Evolutionary conservation across 2,797 vertebrate genomes (phyloP).

Genomic region (Chelon auratus): DNA sequence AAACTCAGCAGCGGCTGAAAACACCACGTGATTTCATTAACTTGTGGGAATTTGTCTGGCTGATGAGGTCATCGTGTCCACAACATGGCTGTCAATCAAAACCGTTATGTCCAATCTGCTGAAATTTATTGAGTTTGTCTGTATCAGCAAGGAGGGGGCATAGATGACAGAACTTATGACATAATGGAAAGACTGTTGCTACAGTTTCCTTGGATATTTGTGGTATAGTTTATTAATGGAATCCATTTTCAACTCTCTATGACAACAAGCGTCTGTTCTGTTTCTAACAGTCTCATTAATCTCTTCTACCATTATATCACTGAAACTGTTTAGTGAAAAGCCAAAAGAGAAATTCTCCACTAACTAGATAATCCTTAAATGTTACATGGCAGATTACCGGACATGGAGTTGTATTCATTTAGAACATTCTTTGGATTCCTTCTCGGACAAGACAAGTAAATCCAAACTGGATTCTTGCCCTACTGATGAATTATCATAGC

Average conservation of each 20-base stretch:
- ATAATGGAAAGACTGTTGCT: neutral
- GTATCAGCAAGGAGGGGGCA: neutral
- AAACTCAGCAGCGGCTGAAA: neutral
- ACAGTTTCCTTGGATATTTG: conserved; percentile 12
- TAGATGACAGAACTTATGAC: conserved; percentile 6
- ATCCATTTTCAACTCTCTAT: conserved; percentile 9
- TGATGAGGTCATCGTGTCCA: neutral
- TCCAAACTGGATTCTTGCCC: conserved; percentile 15
- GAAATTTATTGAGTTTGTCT: conserved; percentile 12
- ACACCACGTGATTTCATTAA: conserved; percentile 6
- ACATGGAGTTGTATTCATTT: conserved; percentile 16
- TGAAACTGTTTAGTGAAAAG: conserved; percentile 9
- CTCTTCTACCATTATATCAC: conserved; percentile 1
- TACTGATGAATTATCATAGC: conserved; percentile 33
- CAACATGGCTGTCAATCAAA: conserved; percentile 39
- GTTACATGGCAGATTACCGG: conserved; percentile 4
- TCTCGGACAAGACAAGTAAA: conserved; percentile 8
- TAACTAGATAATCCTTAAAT: neutral
- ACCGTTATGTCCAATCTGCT: conserved; percentile 15
- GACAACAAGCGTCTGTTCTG: conserved; percentile 25
- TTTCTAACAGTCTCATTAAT: conserved; percentile 21
- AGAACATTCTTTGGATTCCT: conserved; percentile 35
- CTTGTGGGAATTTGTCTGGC: conserved; percentile 1
- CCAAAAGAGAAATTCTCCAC: conserved; percentile 9
- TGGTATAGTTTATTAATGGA: neutral